Evolutionary conservation across 2,888 invertebrate genomes (phyloP), one percentile per base, ranked within the genome.

Genomic region (Psococerastis gibbosa): DNA sequence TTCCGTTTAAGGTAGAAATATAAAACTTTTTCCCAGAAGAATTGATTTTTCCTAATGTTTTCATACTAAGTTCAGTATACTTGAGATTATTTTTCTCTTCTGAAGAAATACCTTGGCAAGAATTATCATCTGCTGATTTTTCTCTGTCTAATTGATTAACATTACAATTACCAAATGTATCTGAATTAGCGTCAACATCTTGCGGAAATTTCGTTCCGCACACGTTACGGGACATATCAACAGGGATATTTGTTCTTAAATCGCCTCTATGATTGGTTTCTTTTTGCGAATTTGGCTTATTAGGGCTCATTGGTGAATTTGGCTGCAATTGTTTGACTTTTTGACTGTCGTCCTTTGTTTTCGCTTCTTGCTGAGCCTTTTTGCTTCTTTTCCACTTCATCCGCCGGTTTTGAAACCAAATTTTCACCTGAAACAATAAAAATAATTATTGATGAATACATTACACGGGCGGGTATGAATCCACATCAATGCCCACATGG

Each of bases 381-480:
- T 94, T 94, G 50, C 91, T 92, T 9, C 97, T 69, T 61, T 97
- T 97, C 92, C 94, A 94, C 60, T 95, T 95, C 95, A 95, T 95
- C 54, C 95, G 75, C 42, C 95, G 73, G 62, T 95, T 95, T 72
- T 97, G 95, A 64, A 97, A 97, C 95, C 92, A 94, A 55, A 94
- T 92, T 71, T 92, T 92, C 49, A 92, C 92, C 85, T 92, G 72
- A 22, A 52, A 51, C 35, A 48, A n/a, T 32, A 33, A 43, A 32
- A 9, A 18, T 13, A n/a, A n/a, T n/a, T n/a, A n/a, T 27, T 27
- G 11, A 11, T 27, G 27, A 11, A 27, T 27, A 27, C 27, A 23
- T 3, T 20, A 17, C 11, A 6, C 13, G 4, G 2, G 13, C 27
- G 22, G 4, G 8, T 58, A 58, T 59, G 58, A 52, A 54, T 45